A percentile compares a stretch with the other conserved stretches of the same genome.
phyloP scores from a whole-genome alignment of 2,797 vertebrate species.

The Ptychadena robeensis region DNA sequence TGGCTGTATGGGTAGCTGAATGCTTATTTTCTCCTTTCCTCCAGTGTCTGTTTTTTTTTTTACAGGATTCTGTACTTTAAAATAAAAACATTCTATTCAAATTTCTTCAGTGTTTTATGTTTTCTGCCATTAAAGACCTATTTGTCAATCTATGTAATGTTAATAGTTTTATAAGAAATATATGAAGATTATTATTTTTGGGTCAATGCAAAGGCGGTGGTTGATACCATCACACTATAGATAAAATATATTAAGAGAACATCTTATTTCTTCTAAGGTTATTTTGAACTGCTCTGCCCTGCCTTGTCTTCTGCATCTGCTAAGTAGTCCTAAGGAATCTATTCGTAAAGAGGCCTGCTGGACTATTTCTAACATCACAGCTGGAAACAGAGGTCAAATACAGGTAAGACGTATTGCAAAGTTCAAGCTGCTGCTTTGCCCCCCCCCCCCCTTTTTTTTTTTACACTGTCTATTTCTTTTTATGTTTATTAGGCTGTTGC shows the following conservation, averaged over 20 bases:
- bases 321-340: conserved; percentile 97
- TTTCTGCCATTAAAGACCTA: too few relatives aligned
- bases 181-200: too few relatives aligned
- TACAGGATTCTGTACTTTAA: too few relatives aligned
- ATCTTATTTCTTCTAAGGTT: conserved; percentile 76
- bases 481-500: conserved; percentile 86
- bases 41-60: too few relatives aligned
- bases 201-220: too few relatives aligned
- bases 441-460: background rate
- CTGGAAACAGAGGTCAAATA: conserved; percentile 96
- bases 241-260: background rate
- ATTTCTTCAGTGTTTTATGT: too few relatives aligned
- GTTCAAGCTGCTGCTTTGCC: background rate
- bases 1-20: too few relatives aligned
- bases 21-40: too few relatives aligned
- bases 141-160: too few relatives aligned
- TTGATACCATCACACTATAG: too few relatives aligned
- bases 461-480: background rate
- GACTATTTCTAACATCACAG: conserved; percentile 99
- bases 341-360: conserved; percentile 98
- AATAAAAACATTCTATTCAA: too few relatives aligned
- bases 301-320: conserved; percentile 94
- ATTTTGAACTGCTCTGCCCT: conserved; percentile 97
- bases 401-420: conserved; percentile 75
- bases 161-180: too few relatives aligned